Evolutionary conservation across 2,888 invertebrate species (phyloP).

Genomic region (Ferrisia virgata): DNA sequence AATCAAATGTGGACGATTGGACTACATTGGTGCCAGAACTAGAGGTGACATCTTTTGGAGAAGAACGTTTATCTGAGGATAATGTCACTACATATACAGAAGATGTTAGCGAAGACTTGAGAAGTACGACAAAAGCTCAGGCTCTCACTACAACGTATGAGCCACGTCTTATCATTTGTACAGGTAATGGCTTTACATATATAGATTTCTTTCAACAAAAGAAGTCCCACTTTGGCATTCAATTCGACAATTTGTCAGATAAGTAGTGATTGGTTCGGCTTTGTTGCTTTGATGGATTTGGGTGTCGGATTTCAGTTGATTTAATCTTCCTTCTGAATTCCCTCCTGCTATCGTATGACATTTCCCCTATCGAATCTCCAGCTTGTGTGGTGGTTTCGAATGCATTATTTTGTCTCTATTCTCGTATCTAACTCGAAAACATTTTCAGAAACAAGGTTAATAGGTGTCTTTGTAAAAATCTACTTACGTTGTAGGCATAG

Average conservation of each 20-base stretch:
- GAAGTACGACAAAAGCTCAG: background rate
- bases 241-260: background rate
- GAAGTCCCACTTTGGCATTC: background rate
- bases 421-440: background rate
- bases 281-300: background rate
- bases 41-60: background rate
- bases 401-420: background rate
- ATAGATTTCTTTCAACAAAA: background rate
- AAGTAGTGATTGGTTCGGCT: conserved; percentile 11
- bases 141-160: background rate
- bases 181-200: conserved; percentile 18
- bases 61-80: background rate
- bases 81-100: background rate
- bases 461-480: background rate
- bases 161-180: background rate
- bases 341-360: background rate
- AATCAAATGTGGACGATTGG: background rate
- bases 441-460: background rate
- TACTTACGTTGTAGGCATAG: background rate
- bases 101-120: background rate
- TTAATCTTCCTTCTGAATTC: conserved; percentile 2
- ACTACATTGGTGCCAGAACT: background rate
- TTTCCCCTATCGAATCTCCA: too few species aligned
- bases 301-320: conserved; percentile 15
- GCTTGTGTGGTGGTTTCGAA: background rate